phyloP scores from a whole-genome alignment of 2,797 vertebrate genomes.

The Limosa lapponica region DNA sequence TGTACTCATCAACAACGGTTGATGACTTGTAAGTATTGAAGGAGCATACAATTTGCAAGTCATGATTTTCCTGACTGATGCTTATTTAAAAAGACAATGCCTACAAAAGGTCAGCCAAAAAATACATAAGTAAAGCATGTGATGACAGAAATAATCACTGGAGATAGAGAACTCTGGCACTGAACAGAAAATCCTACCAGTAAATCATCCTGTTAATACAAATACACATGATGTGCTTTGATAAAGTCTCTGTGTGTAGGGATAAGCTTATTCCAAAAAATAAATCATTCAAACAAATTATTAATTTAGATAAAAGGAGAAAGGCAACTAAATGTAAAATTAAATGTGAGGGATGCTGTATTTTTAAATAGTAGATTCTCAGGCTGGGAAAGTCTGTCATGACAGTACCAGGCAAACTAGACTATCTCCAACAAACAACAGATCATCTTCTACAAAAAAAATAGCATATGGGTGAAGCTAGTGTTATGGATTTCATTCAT shows the following conservation, averaged over 20 bases:
- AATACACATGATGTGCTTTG: neutral
- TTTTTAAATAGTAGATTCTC: neutral
- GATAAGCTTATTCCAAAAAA: neutral
- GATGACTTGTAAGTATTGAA: neutral
- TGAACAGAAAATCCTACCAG: neutral
- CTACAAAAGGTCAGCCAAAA: conserved; percentile 29
- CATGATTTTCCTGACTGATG: neutral
- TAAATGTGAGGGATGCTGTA: neutral
- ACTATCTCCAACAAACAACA: neutral
- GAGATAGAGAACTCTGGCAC: neutral
- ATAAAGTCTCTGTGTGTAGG: neutral
- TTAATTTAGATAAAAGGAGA: neutral
- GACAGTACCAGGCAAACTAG: neutral
- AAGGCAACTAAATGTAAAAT: neutral
- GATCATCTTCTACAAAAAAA: neutral
- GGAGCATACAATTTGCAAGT: neutral
- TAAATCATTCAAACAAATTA: neutral
- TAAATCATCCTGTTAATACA: neutral
- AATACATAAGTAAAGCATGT: conserved; percentile 14
- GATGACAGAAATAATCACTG: conserved; percentile 30
- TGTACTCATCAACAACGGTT: neutral
- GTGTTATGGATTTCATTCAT: neutral
- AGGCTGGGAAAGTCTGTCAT: neutral
- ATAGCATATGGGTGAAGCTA: neutral
- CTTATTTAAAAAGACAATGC: neutral